Base-by-base conservation (phyloP, 1,140 invertebrate genomes). In the Drosophila sturtevanti region DNA sequence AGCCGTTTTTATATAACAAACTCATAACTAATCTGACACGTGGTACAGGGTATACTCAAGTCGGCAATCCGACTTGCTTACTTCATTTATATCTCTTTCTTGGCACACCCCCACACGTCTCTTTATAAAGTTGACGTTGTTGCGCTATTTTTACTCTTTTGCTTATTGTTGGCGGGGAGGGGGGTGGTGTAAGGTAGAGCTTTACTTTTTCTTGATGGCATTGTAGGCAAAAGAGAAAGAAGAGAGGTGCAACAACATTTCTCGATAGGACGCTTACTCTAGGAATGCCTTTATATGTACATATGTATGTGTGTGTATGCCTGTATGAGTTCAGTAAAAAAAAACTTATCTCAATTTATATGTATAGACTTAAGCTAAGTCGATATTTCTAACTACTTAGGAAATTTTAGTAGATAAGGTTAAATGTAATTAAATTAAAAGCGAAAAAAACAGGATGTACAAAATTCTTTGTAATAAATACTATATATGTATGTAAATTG, bases 41-140 rank as follows among this genome's bases (percentile, higher is more conserved):
- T n/a, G n/a, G n/a, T n/a, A n/a, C n/a, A n/a, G n/a, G n/a, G n/a
- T n/a, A n/a, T n/a, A n/a, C n/a, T n/a, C n/a, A n/a, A n/a, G n/a
- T n/a, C n/a, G n/a, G n/a, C n/a, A n/a, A n/a, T n/a, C n/a, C n/a
- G n/a, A n/a, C n/a, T n/a, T n/a, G n/a, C n/a, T n/a, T n/a, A n/a
- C n/a, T n/a, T n/a, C n/a, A n/a, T n/a, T 48, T 48, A 48, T 48
- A 48, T 48, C 41, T 48, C 41, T 48, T 48, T 48, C 41, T 48
- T 3, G 34, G 10, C 41, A 9, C 16, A 48, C 16, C 16, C 41
- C 16, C 9, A 48, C 41, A 48, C 16, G 27, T 21, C 10, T 16
- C 16, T 9, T 18, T 21, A 48, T 18, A 21, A 48, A 14, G 41
- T 48, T 48, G 41, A 21, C 41, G 41, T 48, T 48, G 41, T 48